These are phyloP conservation scores for Troides helena DNA, from an alignment of 2,888 invertebrate species.

Conservation along the genomic window DNA sequence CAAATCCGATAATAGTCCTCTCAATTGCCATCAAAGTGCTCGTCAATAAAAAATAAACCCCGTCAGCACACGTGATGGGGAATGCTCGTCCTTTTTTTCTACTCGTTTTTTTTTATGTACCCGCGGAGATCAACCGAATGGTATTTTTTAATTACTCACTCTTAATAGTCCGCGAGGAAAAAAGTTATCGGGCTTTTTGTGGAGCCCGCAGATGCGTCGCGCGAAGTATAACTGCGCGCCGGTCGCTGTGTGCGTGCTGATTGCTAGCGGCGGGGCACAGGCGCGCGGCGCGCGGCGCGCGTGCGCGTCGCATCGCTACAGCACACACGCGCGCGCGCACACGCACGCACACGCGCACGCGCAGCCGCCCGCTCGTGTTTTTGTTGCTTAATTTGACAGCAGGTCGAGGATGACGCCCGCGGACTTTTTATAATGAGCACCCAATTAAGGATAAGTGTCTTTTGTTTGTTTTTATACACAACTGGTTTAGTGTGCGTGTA, in stretches of 20 bases:
- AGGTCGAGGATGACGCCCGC: slow-evolving; percentile 1
- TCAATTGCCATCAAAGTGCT: slow-evolving; percentile 36
- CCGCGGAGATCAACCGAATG: slow-evolving; percentile 57
- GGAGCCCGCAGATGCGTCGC: neutral
- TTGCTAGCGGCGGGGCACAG: neutral
- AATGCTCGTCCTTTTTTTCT: slow-evolving; percentile 44
- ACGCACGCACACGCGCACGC: neutral
- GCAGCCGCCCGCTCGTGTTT: slow-evolving; percentile 1
- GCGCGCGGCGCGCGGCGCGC: neutral
- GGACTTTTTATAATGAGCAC: slow-evolving; percentile 3
- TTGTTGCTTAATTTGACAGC: slow-evolving; percentile 13
- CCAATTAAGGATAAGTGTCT: slow-evolving; percentile 8
- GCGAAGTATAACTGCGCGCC: neutral
- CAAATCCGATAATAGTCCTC: slow-evolving; percentile 19
- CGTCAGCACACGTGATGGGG: slow-evolving; percentile 43
- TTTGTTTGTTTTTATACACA: neutral
- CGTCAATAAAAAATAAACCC: slow-evolving; percentile 47
- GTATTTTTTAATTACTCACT: slow-evolving; percentile 56
- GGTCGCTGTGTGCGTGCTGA: neutral
- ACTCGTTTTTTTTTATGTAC: slow-evolving; percentile 45
- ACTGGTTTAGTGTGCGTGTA: too few relatives aligned
- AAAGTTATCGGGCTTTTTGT: slow-evolving; percentile 34
- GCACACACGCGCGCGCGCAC: neutral
- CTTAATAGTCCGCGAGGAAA: slow-evolving; percentile 55
- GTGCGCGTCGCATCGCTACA: neutral